Conservation (phyloP, 2,888 invertebrate species). For the Eurytoma californica region DNA sequence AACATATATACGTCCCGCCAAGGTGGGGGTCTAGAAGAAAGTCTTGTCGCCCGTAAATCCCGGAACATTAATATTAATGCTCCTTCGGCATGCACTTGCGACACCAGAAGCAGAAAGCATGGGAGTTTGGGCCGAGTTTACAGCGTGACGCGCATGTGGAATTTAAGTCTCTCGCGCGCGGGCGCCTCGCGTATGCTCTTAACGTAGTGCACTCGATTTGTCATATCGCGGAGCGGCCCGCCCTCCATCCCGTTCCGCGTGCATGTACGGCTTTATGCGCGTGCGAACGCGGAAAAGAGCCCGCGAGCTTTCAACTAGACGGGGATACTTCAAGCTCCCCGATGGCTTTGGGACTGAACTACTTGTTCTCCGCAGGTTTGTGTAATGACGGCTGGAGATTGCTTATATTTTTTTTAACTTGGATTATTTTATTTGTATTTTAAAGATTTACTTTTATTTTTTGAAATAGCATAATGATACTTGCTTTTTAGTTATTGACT, state of each 20-base stretch:
- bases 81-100: conserved; percentile 66
- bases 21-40: conserved; percentile 49
- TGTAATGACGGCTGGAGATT: too few relatives aligned
- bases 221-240: conserved; percentile 19
- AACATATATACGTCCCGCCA: conserved; percentile 14
- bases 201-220: conserved; percentile 33
- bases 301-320: not conserved
- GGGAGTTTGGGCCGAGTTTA: conserved; percentile 57
- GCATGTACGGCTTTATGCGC: not conserved
- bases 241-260: not conserved
- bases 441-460: too few relatives aligned
- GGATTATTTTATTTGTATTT: too few relatives aligned
- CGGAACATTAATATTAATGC: conserved; percentile 72
- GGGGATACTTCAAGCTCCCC: not conserved
- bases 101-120: conserved; percentile 55
- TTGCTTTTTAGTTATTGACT: too few relatives aligned
- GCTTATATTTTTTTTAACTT: too few relatives aligned
- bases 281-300: not conserved
- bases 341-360: too few relatives aligned
- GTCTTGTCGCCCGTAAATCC: conserved; percentile 68
- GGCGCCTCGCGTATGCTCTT: conserved; percentile 1
- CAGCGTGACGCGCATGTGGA: conserved; percentile 61
- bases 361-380: too few relatives aligned
- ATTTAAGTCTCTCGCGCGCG: conserved; percentile 52
- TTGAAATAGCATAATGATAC: too few relatives aligned